Evolutionary conservation across 2,888 invertebrate species (phyloP).

Genomic region (Pseudolycoriella hygida): DNA sequence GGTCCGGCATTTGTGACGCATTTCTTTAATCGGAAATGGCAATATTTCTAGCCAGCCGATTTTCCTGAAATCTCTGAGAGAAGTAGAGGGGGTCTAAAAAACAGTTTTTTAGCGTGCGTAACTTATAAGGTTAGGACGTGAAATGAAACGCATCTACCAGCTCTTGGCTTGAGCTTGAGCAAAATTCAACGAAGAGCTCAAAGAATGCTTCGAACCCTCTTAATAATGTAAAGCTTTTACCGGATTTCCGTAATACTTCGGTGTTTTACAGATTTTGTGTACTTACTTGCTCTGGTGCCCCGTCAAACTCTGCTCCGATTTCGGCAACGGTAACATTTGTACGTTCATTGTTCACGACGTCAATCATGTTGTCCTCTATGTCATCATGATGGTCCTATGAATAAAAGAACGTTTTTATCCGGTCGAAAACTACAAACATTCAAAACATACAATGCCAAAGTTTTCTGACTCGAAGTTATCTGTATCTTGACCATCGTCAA

Average conservation of each 20-base stretch:
- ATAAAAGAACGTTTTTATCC: constrained; percentile 7
- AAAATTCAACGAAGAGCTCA: too few relatives aligned
- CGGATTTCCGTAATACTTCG: not conserved
- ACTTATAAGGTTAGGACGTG: too few relatives aligned
- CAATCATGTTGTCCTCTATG: not conserved
- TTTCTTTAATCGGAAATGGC: too few relatives aligned
- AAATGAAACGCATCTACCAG: too few relatives aligned
- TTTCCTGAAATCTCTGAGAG: too few relatives aligned
- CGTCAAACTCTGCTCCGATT: constrained; percentile 39
- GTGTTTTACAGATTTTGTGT: too few relatives aligned
- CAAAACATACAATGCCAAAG: constrained; percentile 11
- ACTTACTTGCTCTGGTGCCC: constrained; percentile 38
- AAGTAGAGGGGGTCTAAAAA: too few relatives aligned
- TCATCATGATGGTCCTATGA: not conserved
- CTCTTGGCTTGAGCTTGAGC: too few relatives aligned
- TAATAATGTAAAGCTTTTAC: not conserved
- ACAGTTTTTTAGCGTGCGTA: too few relatives aligned
- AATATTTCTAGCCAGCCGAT: too few relatives aligned
- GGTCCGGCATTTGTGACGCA: too few relatives aligned
- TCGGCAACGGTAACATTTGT: constrained; percentile 18
- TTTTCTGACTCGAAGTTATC: constrained; percentile 33
- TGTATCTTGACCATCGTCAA: constrained; percentile 35
- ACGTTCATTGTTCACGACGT: constrained; percentile 10
- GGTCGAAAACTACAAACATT: constrained; percentile 5
- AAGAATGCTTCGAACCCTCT: too few relatives aligned